Base-by-base conservation (phyloP, 2,113 vertebrate genomes). In the Psophia crepitans region DNA sequence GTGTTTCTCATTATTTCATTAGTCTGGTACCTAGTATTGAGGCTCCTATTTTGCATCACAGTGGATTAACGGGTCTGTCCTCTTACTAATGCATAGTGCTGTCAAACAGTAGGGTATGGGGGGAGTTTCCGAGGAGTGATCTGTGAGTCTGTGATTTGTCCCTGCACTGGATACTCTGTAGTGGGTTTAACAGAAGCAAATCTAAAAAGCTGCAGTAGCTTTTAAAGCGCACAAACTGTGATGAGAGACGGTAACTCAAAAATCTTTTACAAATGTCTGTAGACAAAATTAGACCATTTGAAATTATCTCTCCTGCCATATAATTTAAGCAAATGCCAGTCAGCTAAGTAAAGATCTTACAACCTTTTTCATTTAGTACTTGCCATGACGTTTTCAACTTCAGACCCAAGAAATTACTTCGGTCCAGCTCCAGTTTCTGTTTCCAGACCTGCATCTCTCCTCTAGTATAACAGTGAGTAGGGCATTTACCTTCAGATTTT, bases 1-100 rank as follows among this genome's bases (percentile, higher is more conserved):
- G 11, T 70, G 23, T 66, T 96, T 90, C 49, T 93, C 41, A 51
- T 65, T 78, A 84, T 92, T 95, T 94, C 35, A 18, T 92, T 92
- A 93, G 26, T 26, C 14, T 78, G 13, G 23, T 80, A 69, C 19
- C 39, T 51, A 28, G 19, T 39, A 23, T 5, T 71, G 44, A 66
- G 37, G 32, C 2, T 90, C 19, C 24, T 68, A 3, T 66, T 75
- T 64, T 69, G 6, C 19, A 70, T 89, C 53, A 60, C 12, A 39
- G 9, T 27, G 81, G 32, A 69, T 87, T 58, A 83, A 61, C 15
- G 30, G 14, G 15, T 65, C 20, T 63, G 12, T 43, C 46, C 35
- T 20, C 37, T 83, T 43, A 76, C 43, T 51, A 74, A 41, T 41
- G 28, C 41, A 53, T 35, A 43, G 15, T 68, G 26, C 30, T 56